Evolutionary conservation across 64 coral and sea anemone species (phyloP), one percentile per base, ranked within the genome.

Genomic region (Acropora tenuis): DNA sequence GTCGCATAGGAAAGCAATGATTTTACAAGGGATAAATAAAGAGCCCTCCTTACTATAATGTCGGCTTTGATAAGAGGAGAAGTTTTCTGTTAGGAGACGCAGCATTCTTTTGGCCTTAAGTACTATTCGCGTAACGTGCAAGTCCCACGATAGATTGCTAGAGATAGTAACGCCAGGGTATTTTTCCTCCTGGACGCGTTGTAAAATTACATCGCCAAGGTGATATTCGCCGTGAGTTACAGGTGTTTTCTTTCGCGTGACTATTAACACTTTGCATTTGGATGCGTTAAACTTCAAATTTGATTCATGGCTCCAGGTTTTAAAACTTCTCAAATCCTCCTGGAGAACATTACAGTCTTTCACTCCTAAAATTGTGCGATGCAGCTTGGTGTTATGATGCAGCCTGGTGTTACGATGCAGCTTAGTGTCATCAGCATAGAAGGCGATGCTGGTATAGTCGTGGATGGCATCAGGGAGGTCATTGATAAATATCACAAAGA

Each of bases 41-140:
- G 13, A 16, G 84, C n/a, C 50, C 84, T 7, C 46, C 67, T 87
- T 8, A 87, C 84, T 50, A 47, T 72, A 55, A 87, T 55, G 17
- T 87, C 45, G n/a, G 84, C 30, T 30, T 30, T 87, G 45, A 87
- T 48, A 48, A 87, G 48, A 5, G 67, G 84, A 55, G 5, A 55
- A 55, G 52, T 7, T 55, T 9, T 55, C 52, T 55, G 30, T 55
- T 55, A 55, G 52, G 52, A 55, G 52, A 55, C 52, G 5, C 52
- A 55, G 50, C 68, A 88, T 42, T 57, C 57, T 88, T 41, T 77
- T 88, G 11, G 86, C 86, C 43, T 88, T 88, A 53, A 43, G 48
- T 16, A 58, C 30, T 52, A 73, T 50, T n/a, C 6, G 9, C 43
- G 11, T 16, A 73, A 87, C 42, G 40, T 87, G 84, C 2, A 19